Conservation (phyloP, 2,113 vertebrate genomes). For the Chauna torquata region DNA sequence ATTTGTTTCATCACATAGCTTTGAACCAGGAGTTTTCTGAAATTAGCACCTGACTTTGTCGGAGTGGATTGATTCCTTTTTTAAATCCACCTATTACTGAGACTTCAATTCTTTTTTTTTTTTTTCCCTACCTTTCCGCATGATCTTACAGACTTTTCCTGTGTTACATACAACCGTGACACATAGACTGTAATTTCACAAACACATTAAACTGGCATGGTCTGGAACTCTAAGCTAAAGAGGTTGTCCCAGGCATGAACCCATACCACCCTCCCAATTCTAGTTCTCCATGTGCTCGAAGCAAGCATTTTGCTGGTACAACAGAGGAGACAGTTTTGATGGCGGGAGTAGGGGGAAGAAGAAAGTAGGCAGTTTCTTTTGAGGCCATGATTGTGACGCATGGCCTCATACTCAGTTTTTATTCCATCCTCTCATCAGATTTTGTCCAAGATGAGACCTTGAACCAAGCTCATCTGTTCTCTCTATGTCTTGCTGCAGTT, state of each 20-base stretch:
- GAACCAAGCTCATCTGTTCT: neutral
- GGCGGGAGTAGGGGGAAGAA: accelerated
- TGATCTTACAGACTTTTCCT: neutral
- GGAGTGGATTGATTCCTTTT: neutral
- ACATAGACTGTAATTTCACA: neutral
- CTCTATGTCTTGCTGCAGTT: neutral
- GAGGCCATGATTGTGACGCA: neutral
- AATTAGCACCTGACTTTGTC: neutral
- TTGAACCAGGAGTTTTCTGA: neutral
- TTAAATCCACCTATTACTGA: neutral
- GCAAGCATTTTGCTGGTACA: neutral
- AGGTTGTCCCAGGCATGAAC: neutral
- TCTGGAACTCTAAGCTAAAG: neutral
- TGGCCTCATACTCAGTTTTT: neutral
- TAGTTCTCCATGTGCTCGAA: neutral
- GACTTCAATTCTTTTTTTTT: neutral
- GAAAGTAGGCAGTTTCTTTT: neutral
- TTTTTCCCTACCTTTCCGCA: neutral
- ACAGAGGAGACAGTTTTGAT: neutral
- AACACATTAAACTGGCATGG: neutral
- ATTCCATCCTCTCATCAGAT: neutral
- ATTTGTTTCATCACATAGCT: neutral
- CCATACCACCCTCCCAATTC: neutral
- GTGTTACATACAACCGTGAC: neutral
- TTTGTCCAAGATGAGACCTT: neutral